phyloP scores from a whole-genome alignment of 2,113 vertebrate genomes.

The Dissostichus mawsoni region DNA sequence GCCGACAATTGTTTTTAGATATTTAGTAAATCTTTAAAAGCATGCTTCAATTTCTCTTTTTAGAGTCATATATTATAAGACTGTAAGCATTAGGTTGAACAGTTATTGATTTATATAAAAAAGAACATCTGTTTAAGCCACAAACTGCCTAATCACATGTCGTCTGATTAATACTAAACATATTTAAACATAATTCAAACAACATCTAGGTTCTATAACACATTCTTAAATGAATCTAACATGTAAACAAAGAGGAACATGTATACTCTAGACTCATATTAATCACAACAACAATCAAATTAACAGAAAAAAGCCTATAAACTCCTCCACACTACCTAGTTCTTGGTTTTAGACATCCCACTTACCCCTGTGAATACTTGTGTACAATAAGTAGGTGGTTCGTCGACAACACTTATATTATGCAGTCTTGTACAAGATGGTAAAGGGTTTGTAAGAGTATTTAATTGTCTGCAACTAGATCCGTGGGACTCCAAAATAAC shows the following conservation, averaged over 20 bases:
- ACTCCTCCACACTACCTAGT: neutral
- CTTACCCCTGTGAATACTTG: neutral
- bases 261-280: neutral
- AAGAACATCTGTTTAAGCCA: neutral
- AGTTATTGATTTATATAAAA: neutral
- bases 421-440: neutral
- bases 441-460: too few species aligned
- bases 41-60: neutral
- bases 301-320: neutral
- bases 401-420: neutral
- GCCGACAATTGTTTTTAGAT: too few species aligned
- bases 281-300: neutral
- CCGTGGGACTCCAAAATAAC: neutral
- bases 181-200: neutral
- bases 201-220: neutral
- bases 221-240: neutral
- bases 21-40: neutral
- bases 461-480: neutral
- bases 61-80: neutral
- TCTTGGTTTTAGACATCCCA: neutral
- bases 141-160: neutral
- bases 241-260: neutral
- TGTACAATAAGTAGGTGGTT: neutral
- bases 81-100: too few species aligned
- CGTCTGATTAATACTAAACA: neutral